Conservation (phyloP, 2,797 vertebrate genomes). For the Chelonia mydas region DNA sequence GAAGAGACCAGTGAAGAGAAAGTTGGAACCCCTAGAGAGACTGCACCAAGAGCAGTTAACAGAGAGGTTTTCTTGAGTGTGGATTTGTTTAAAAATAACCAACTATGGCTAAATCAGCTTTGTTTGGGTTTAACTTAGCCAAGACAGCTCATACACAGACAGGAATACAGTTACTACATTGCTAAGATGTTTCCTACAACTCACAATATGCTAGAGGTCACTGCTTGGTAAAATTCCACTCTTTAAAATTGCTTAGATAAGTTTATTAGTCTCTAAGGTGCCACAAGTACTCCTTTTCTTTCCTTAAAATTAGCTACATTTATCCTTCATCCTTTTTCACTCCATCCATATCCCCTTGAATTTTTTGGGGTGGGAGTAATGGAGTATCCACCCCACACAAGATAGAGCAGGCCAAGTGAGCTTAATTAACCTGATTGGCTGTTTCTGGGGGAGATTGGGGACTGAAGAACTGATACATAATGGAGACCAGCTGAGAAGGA, state of each 20-base stretch:
- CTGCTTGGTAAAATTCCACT: neutral
- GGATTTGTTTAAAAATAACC: neutral
- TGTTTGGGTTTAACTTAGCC: neutral
- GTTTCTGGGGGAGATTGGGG: neutral
- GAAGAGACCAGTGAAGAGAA: neutral
- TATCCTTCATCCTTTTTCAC: neutral
- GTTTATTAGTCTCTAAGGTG: too few species aligned
- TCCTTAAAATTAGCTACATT: neutral
- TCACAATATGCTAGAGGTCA: neutral
- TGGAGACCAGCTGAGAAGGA: neutral
- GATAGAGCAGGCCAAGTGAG: neutral
- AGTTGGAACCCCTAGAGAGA: neutral
- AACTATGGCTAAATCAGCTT: neutral
- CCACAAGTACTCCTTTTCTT: too few species aligned
- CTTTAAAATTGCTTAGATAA: neutral
- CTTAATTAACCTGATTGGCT: neutral
- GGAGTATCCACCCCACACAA: neutral
- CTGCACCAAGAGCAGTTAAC: neutral
- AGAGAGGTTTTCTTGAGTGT: neutral
- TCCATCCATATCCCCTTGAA: neutral
- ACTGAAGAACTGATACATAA: neutral
- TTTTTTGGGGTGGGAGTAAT: neutral
- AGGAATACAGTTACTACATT: neutral
- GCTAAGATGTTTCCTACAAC: neutral
- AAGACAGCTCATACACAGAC: neutral